Conservation (phyloP, 1,140 invertebrate genomes). For the Pomacea maculata region DNA sequence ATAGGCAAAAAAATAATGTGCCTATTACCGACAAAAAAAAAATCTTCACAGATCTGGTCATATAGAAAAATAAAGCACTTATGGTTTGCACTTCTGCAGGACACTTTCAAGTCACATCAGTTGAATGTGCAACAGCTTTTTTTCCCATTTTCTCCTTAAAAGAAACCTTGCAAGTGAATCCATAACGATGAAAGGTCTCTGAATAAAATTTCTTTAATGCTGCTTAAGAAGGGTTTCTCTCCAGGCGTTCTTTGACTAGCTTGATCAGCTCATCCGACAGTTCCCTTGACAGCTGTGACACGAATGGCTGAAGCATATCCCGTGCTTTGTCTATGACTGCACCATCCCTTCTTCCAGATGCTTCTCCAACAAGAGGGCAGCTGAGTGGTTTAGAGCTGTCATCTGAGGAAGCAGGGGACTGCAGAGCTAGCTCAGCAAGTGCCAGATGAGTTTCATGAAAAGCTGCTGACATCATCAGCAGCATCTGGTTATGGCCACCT, state of each 20-base stretch:
- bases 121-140: no score
- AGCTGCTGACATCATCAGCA: conserved; percentile 20
- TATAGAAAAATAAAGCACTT: no score
- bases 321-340: conserved; percentile 20
- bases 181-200: no score
- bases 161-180: no score
- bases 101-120: no score
- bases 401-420: conserved; percentile 13
- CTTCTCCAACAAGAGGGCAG: conserved; percentile 21
- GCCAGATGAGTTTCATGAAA: conserved; percentile 31
- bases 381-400: not conserved
- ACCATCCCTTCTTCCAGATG: conserved; percentile 3
- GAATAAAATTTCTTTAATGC: no score
- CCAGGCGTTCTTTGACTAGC: conserved; percentile 25
- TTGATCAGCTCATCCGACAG: conserved; percentile 28
- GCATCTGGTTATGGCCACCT: conserved; percentile 22
- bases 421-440: conserved; percentile 28
- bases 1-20: no score
- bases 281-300: conserved; percentile 28
- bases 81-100: no score
- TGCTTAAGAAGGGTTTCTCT: conserved; percentile 5
- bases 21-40: no score
- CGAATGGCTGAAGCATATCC: conserved; percentile 31
- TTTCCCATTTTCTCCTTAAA: no score
- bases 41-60: no score